phyloP scores from a whole-genome alignment of 2,113 vertebrate species.

The Sisor rabdophorus region DNA sequence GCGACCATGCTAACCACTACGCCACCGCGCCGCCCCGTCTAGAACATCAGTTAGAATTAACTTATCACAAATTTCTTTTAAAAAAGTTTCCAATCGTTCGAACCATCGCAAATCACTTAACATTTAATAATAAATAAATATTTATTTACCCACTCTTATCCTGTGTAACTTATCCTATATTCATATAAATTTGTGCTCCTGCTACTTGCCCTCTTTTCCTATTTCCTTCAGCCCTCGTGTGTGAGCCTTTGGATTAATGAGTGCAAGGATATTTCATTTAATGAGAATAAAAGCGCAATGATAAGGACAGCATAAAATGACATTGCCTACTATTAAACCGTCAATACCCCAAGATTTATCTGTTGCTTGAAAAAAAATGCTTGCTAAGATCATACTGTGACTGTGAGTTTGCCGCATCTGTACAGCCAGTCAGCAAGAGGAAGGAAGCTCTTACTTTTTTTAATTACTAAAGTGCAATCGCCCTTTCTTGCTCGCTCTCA shows the following conservation, averaged over 20 bases:
- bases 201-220: not conserved
- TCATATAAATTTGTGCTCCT: not conserved
- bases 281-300: slow-evolving; percentile 54
- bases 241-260: slow-evolving; percentile 34
- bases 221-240: not conserved
- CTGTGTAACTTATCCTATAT: not conserved
- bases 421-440: slow-evolving; percentile 33
- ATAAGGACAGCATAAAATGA: slow-evolving; percentile 34
- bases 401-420: slow-evolving; percentile 37
- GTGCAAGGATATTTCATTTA: slow-evolving; percentile 50
- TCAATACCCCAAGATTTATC: slow-evolving; percentile 60
- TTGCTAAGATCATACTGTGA: slow-evolving; percentile 54
- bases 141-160: not conserved
- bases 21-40: too few relatives aligned
- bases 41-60: too few relatives aligned
- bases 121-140: not conserved
- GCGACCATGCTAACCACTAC: too few relatives aligned
- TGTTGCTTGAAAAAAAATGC: slow-evolving; percentile 41
- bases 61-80: too few relatives aligned
- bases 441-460: slow-evolving; percentile 49
- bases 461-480: slow-evolving; percentile 54
- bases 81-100: not conserved
- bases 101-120: too few relatives aligned
- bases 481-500: not conserved
- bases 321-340: slow-evolving; percentile 55